phyloP scores from a whole-genome alignment of 2,113 vertebrate species.

The Terrapene triunguis region DNA sequence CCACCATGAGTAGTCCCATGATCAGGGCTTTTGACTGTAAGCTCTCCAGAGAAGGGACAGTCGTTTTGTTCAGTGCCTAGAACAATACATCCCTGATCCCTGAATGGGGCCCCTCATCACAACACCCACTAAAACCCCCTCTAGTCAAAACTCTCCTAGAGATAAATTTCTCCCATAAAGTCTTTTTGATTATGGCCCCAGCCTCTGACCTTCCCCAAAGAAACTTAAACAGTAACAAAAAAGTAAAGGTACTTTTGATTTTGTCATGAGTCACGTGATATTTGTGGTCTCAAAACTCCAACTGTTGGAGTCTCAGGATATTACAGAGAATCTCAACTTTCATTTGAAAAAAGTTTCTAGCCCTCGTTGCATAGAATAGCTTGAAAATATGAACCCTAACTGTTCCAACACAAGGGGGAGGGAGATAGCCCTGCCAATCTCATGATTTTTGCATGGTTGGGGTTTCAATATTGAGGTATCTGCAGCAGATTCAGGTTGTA shows the following conservation, averaged over 20 bases:
- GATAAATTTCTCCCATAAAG: background rate
- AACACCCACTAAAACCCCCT: background rate
- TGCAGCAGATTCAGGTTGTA: fast-evolving
- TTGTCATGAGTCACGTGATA: background rate
- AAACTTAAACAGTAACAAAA: background rate
- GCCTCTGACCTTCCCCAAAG: background rate
- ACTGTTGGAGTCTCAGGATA: background rate
- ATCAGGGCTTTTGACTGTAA: background rate
- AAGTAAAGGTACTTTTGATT: background rate
- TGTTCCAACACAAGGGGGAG: background rate
- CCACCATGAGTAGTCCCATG: background rate
- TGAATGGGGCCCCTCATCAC: background rate
- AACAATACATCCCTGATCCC: background rate
- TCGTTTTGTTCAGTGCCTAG: background rate
- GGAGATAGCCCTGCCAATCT: fast-evolving
- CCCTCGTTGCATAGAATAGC: background rate
- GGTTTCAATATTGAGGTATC: background rate
- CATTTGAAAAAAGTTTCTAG: fast-evolving
- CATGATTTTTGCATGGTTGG: fast-evolving
- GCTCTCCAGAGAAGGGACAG: background rate
- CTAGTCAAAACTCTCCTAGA: background rate
- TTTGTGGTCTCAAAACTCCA: background rate
- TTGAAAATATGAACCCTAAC: fast-evolving
- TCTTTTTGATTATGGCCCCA: background rate
- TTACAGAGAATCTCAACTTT: background rate